Conservation (phyloP, 2,797 vertebrate species). For the Aratinga solstitialis region DNA sequence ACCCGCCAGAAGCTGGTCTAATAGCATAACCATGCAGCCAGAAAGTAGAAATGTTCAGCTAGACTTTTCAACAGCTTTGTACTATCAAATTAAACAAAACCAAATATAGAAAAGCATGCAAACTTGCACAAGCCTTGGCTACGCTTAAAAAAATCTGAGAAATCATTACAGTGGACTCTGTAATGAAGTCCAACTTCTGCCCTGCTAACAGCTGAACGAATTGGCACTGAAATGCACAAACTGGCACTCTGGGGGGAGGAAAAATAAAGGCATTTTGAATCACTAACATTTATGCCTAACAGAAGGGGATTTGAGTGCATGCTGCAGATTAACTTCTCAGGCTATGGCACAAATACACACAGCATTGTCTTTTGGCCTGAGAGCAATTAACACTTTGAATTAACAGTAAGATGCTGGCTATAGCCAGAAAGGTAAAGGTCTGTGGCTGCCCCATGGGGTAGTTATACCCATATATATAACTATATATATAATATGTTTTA, state of each 20-base stretch:
- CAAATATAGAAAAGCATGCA: constrained; percentile 75
- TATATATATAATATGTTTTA: no score
- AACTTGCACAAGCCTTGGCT: constrained; percentile 59
- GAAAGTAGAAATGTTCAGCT: constrained; percentile 27
- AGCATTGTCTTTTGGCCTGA: neutral
- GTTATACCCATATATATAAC: neutral
- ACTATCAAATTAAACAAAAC: constrained; percentile 69
- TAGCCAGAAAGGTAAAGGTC: neutral
- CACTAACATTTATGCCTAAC: neutral
- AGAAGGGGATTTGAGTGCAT: neutral
- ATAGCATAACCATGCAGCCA: neutral
- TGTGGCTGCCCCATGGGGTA: neutral
- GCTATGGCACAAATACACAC: neutral
- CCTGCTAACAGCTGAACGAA: constrained; percentile 20
- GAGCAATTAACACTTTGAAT: neutral
- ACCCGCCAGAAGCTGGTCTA: neutral
- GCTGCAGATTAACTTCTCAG: constrained; percentile 29
- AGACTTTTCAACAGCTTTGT: constrained; percentile 58
- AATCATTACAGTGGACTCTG: constrained; percentile 53
- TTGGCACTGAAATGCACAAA: neutral
- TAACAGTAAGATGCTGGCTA: neutral
- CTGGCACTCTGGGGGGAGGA: neutral
- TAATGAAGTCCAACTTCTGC: constrained; percentile 46
- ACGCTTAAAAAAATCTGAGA: constrained; percentile 44
- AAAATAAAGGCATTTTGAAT: neutral